Evolutionary conservation across 2,113 vertebrate species (phyloP), one percentile per base, ranked within the genome.

Genomic region (Erinaceus europaeus): DNA sequence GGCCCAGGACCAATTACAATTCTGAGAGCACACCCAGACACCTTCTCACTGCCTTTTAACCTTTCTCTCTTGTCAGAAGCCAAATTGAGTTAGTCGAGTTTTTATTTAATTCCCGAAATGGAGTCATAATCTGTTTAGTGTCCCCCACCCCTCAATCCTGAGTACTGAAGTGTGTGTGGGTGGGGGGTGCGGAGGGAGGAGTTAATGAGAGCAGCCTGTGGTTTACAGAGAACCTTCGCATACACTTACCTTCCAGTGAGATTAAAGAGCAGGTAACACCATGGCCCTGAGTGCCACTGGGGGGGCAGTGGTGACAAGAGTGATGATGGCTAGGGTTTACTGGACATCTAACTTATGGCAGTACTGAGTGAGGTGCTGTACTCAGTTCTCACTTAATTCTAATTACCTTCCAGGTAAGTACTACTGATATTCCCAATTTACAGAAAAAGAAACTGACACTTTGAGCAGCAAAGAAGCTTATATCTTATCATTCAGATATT

Each of bases 51-150:
- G 92, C 94, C 90, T 89, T 69, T 93, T 96, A 96, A 96, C 96
- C 96, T 96, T 96, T 95, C 94, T 53, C 89, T 53, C 78, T 91
- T 77, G 0, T 86, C 46, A 67, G 86, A 96, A 88, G 91, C 74
- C 84, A 94, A 94, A 96, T 96, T 73, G 85, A 95, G 95, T 96
- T 95, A 96, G 89, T 65, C 36, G 93, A 95, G 94, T 73, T 92
- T 94, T 93, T 92, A 96, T 97, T 95, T 94, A 97, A 96, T 97
- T 96, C 96, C 85, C 9, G 74, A 95, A 95, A 95, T 96, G 95
- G 96, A 95, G 91, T 91, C 67, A 88, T 92, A 92, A 95, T 95
- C 93, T 87, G 68, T 89, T 97, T 93, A 90, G 95, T 86, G 76
- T 94, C 95, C 44, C 95, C 94, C 96, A 48, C 11, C 59, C 93